These are phyloP conservation scores for Timema cristinae DNA, from an alignment of 2,888 invertebrate genomes.

Conservation along the genomic window DNA sequence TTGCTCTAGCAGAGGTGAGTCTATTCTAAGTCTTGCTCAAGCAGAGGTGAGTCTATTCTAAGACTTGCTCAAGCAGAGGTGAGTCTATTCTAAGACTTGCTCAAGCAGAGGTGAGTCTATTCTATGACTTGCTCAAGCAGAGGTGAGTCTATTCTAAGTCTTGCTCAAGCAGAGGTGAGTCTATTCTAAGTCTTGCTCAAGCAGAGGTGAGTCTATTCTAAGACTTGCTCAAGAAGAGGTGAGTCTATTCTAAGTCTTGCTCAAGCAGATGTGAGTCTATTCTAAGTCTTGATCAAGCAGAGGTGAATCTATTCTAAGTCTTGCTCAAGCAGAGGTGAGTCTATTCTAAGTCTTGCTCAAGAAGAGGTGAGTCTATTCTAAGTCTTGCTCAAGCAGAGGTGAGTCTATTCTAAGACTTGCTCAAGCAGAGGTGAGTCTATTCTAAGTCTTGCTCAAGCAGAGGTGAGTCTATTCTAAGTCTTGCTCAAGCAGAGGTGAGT, in stretches of 20 bases:
- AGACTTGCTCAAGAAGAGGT: slow-evolving; percentile 76
- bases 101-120: slow-evolving; percentile 73
- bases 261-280: slow-evolving; percentile 66
- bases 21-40: slow-evolving; percentile 72
- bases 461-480: slow-evolving; percentile 70
- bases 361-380: slow-evolving; percentile 72
- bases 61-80: slow-evolving; percentile 76
- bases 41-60: slow-evolving; percentile 72
- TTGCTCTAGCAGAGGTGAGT: slow-evolving; percentile 76
- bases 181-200: slow-evolving; percentile 72
- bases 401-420: slow-evolving; percentile 74
- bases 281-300: slow-evolving; percentile 73
- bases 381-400: slow-evolving; percentile 76
- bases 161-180: slow-evolving; percentile 76
- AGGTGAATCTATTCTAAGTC: slow-evolving; percentile 70
- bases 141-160: slow-evolving; percentile 70
- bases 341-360: slow-evolving; percentile 72
- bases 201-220: slow-evolving; percentile 72
- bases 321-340: slow-evolving; percentile 76
- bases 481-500: slow-evolving; percentile 76
- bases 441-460: slow-evolving; percentile 73
- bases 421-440: slow-evolving; percentile 73
- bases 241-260: slow-evolving; percentile 74
- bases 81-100: slow-evolving; percentile 74
- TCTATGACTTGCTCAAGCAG: slow-evolving; percentile 73